Conservation (phyloP, 2,113 vertebrate genomes). For the Nicator chloris region DNA sequence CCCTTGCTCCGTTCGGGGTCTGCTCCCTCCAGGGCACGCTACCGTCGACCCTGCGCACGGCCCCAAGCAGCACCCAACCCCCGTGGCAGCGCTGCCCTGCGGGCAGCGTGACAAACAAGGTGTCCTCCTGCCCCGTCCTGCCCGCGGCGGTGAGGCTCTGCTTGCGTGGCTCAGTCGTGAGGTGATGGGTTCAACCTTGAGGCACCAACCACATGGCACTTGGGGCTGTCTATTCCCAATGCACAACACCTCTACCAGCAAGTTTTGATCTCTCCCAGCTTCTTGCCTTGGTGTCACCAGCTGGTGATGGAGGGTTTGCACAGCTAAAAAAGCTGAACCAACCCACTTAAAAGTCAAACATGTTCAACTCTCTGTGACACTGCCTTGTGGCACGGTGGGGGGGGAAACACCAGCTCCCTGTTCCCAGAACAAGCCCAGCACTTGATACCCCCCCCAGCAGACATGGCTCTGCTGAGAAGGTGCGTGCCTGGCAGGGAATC, state of each 20-base stretch:
- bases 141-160: background rate
- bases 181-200: background rate
- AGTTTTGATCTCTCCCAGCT: background rate
- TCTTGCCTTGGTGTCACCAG: constrained; percentile 3
- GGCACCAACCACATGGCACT: background rate
- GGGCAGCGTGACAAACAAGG: background rate
- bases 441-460: background rate
- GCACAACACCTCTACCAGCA: background rate
- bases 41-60: rapidly evolving
- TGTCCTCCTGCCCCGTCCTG: background rate
- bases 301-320: background rate
- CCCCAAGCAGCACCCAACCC: background rate
- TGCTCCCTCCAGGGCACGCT: background rate
- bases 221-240: background rate
- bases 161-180: background rate
- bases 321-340: background rate
- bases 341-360: background rate
- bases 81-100: background rate
- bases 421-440: background rate
- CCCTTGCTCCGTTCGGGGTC: background rate
- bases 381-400: background rate
- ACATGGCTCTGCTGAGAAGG: background rate
- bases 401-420: background rate
- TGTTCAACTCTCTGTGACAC: background rate
- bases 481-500: background rate